A percentile compares a stretch with the other conserved stretches of the same genome.
Conservation (phyloP, 1,140 invertebrate species). For the Bombus affinis region DNA sequence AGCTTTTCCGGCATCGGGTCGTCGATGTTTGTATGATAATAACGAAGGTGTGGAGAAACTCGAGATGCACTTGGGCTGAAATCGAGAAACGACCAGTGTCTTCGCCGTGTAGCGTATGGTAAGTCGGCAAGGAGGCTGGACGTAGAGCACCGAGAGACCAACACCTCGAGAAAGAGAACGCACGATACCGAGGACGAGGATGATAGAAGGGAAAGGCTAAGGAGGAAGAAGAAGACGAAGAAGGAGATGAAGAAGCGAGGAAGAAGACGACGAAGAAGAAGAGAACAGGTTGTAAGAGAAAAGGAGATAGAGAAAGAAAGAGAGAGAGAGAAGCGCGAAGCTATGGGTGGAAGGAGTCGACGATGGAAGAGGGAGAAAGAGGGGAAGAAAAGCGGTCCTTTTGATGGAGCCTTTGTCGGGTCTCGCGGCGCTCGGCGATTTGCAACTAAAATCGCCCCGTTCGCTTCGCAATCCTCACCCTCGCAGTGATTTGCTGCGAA, state of each 20-base stretch:
- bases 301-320: not conserved
- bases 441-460: conserved; percentile 82
- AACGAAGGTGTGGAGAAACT: conserved; percentile 80
- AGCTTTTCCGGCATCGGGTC: conserved; percentile 77
- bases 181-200: conserved; percentile 20
- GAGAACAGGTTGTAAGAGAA: not conserved
- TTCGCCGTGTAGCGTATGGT: not conserved
- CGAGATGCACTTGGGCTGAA: conserved; percentile 53
- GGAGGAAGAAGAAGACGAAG: conserved; percentile 1
- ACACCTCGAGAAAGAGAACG: conserved; percentile 32
- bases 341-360: conserved; percentile 10
- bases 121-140: conserved; percentile 24
- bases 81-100: conserved; percentile 21
- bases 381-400: conserved; percentile 76
- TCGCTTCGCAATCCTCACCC: conserved; percentile 58
- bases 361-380: conserved; percentile 7
- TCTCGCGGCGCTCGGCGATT: conserved; percentile 82
- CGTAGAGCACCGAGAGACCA: conserved; percentile 28
- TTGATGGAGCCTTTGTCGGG: conserved; percentile 81
- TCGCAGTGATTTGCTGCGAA: conserved; percentile 79
- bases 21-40: conserved; percentile 82
- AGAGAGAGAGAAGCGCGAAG: not conserved
- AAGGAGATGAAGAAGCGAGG: not conserved
- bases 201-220: conserved; percentile 20
- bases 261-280: conserved; percentile 20